Evolutionary conservation across 2,797 vertebrate genomes (phyloP).

Genomic region (Otus scops): DNA sequence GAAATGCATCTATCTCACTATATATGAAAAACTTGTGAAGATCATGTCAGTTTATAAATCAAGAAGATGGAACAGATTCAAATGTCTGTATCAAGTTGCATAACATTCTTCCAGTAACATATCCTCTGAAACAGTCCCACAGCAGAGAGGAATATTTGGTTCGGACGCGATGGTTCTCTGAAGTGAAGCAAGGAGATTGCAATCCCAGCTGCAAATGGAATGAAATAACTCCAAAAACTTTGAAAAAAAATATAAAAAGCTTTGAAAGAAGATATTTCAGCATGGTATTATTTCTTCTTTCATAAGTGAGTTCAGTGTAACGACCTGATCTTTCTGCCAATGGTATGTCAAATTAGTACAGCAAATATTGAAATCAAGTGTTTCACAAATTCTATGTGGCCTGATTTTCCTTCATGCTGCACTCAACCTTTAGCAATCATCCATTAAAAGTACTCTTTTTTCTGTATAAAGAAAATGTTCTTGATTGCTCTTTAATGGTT

Average conservation of each 20-base stretch:
- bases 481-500: not conserved
- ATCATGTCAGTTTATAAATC: constrained; percentile 41
- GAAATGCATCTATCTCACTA: not conserved
- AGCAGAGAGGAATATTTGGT: constrained; percentile 5
- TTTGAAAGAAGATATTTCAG: constrained; percentile 40
- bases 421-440: constrained; percentile 24
- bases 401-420: constrained; percentile 36
- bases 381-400: constrained; percentile 35
- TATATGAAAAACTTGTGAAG: not conserved
- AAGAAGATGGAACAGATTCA: constrained; percentile 39
- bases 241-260: not conserved
- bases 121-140: not conserved
- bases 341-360: constrained; percentile 31
- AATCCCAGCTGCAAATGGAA: constrained; percentile 41
- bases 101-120: not conserved
- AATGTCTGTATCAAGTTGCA: not conserved
- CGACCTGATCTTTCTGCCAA: constrained; percentile 9
- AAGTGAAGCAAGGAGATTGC: constrained; percentile 15
- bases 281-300: constrained; percentile 37
- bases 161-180: not conserved
- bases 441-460: not conserved
- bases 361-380: constrained; percentile 48
- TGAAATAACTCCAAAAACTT: constrained; percentile 8
- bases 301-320: constrained; percentile 11
- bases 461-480: not conserved